These are phyloP conservation scores for Ganaspis brasiliensis DNA, from an alignment of 2,888 invertebrate genomes.

Conservation along the genomic window DNA sequence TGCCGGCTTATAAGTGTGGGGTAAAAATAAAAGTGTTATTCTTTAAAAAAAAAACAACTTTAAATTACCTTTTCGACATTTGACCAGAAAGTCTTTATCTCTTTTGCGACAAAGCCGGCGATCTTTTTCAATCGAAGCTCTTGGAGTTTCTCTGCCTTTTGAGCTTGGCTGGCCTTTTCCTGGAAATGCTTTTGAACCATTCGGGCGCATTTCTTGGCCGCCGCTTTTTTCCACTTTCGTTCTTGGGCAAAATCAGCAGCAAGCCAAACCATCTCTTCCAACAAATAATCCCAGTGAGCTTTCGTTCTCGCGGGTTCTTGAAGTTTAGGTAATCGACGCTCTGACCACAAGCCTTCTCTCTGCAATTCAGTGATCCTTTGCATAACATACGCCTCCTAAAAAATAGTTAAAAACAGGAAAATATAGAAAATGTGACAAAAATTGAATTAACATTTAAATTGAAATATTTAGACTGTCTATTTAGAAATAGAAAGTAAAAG, in stretches of 20 bases:
- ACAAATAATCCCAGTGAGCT: slow-evolving; percentile 98
- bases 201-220: slow-evolving; percentile 95
- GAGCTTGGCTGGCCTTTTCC: slow-evolving; percentile 93
- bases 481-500: too few species aligned
- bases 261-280: slow-evolving; percentile 99
- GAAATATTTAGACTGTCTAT: too few species aligned
- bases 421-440: too few species aligned
- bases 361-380: slow-evolving; percentile 95
- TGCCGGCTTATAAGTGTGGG: slow-evolving; percentile 80
- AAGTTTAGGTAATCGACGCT: slow-evolving; percentile 94
- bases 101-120: slow-evolving; percentile 95
- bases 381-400: slow-evolving; percentile 95
- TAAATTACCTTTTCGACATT: slow-evolving; percentile 93
- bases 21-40: slow-evolving; percentile 59
- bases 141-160: slow-evolving; percentile 95
- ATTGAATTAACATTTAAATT: too few species aligned
- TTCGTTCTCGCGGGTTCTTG: slow-evolving; percentile 94
- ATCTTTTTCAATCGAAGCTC: slow-evolving; percentile 92
- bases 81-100: slow-evolving; percentile 96
- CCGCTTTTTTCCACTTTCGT: slow-evolving; percentile 98
- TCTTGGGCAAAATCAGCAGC: slow-evolving; percentile 99
- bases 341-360: slow-evolving; percentile 97
- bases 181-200: slow-evolving; percentile 96
- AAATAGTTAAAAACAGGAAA: too few species aligned
- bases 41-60: slow-evolving; percentile 9